Evolutionary conservation across 92 coral and sea anemone species (phyloP).

Genomic region (Epizoanthus ramosus): DNA sequence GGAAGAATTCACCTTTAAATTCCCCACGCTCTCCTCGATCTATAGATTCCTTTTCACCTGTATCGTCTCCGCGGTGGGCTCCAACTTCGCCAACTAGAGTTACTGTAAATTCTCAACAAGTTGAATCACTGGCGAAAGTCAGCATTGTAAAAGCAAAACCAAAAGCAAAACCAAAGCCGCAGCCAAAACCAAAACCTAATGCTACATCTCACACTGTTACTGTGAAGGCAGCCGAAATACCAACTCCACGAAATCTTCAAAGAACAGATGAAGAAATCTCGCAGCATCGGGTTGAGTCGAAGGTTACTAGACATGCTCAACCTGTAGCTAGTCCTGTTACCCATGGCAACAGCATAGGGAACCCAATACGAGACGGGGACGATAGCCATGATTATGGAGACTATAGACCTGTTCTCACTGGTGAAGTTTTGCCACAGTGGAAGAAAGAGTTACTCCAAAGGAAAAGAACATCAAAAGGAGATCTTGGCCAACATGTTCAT

Average conservation of each 20-base stretch:
- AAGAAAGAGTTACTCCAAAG: slow-evolving; percentile 65
- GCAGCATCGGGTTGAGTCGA: slow-evolving; percentile 18
- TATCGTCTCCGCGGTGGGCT: slow-evolving; percentile 10
- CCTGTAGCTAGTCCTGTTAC: background rate
- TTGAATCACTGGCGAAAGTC: slow-evolving; percentile 5
- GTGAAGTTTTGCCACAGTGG: slow-evolving; percentile 75
- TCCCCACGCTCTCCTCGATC: slow-evolving; percentile 11
- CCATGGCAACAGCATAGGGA: background rate
- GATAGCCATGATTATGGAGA: slow-evolving; percentile 19
- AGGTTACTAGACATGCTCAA: background rate
- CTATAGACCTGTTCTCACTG: slow-evolving; percentile 61
- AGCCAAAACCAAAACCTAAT: slow-evolving; percentile 23
- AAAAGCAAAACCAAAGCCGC: background rate
- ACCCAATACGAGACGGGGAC: slow-evolving; percentile 11
- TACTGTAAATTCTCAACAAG: slow-evolving; percentile 35
- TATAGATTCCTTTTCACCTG: background rate
- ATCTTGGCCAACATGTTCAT: background rate
- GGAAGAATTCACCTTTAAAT: background rate
- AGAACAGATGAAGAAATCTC: background rate
- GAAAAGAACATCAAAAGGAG: slow-evolving; percentile 33
- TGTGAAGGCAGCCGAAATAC: background rate
- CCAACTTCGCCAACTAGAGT: slow-evolving; percentile 24
- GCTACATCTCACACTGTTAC: slow-evolving; percentile 4
- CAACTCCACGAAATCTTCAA: background rate
- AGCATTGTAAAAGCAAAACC: slow-evolving; percentile 16